Evolutionary conservation across 2,888 invertebrate genomes (phyloP).

Genomic region (Caenorhabditis imperialis): DNA sequence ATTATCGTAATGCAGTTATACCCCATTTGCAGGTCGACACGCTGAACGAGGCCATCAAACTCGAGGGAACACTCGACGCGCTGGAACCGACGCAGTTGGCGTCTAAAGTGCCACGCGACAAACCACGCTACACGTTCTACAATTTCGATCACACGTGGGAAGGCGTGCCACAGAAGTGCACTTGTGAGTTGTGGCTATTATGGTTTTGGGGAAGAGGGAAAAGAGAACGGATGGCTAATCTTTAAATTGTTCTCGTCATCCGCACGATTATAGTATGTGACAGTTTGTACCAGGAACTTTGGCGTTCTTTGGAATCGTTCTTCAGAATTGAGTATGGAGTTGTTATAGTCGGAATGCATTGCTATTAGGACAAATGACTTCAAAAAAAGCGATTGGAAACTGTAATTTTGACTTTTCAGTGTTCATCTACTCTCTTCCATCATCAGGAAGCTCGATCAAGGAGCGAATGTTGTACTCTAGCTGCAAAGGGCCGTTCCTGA

Average conservation of each 20-base stretch:
- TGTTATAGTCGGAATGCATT: too few relatives aligned
- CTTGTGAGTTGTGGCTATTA: constrained; percentile 84
- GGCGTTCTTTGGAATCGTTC: too few relatives aligned
- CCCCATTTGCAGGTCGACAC: constrained; percentile 82
- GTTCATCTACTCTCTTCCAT: constrained; percentile 98
- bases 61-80: constrained; percentile 85
- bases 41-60: constrained; percentile 89
- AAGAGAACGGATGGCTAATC: too few relatives aligned
- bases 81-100: constrained; percentile 85
- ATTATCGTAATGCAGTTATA: constrained; percentile 8
- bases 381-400: too few relatives aligned
- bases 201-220: too few relatives aligned
- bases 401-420: too few relatives aligned
- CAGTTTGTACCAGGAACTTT: constrained; percentile 10
- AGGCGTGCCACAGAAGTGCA: constrained; percentile 89
- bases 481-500: constrained; percentile 92
- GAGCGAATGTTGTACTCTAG: constrained; percentile 99
- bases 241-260: too few relatives aligned
- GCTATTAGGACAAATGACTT: too few relatives aligned
- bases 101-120: constrained; percentile 87
- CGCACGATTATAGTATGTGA: too few relatives aligned
- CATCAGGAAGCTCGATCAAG: constrained; percentile 91
- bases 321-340: too few relatives aligned
- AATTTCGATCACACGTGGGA: constrained; percentile 93
- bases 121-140: constrained; percentile 84